phyloP scores from a whole-genome alignment of 2,888 invertebrate genomes.

The Lymantria dispar region DNA sequence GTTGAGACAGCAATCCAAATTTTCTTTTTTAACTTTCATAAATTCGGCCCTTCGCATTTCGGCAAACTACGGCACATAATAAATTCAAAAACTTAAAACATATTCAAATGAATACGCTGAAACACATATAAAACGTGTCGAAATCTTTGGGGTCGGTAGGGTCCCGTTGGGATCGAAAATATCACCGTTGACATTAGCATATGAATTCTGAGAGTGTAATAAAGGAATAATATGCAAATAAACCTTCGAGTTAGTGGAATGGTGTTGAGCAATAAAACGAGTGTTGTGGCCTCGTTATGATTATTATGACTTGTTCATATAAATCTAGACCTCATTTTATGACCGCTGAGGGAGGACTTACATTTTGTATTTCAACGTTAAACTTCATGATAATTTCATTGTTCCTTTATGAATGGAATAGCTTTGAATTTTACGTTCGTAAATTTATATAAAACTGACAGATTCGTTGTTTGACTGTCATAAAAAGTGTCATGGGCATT shows the following conservation, averaged over 20 bases:
- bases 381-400: conserved; percentile 27
- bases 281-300: conserved; percentile 46
- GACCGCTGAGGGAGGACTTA: conserved; percentile 26
- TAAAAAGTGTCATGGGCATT: too few species aligned
- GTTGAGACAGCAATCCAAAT: not conserved
- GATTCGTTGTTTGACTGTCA: too few species aligned
- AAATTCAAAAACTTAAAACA: conserved; percentile 36
- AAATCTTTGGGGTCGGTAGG: conserved; percentile 52
- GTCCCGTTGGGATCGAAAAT: conserved; percentile 56
- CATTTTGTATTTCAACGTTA: conserved; percentile 8
- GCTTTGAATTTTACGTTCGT: too few species aligned
- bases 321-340: conserved; percentile 38
- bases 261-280: conserved; percentile 47
- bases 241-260: conserved; percentile 42
- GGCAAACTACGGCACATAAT: conserved; percentile 20
- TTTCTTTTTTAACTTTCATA: not conserved
- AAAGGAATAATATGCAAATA: conserved; percentile 78
- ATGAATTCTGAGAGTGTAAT: conserved; percentile 71
- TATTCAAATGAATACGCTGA: conserved; percentile 37
- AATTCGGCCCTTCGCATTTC: conserved; percentile 10
- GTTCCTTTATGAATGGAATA: too few species aligned
- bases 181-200: conserved; percentile 62
- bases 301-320: conserved; percentile 40
- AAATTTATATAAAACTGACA: too few species aligned
- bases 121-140: conserved; percentile 43